These are phyloP conservation scores for Diorhabda elongata DNA, from an alignment of 1,140 invertebrate species.

Conservation along the genomic window DNA sequence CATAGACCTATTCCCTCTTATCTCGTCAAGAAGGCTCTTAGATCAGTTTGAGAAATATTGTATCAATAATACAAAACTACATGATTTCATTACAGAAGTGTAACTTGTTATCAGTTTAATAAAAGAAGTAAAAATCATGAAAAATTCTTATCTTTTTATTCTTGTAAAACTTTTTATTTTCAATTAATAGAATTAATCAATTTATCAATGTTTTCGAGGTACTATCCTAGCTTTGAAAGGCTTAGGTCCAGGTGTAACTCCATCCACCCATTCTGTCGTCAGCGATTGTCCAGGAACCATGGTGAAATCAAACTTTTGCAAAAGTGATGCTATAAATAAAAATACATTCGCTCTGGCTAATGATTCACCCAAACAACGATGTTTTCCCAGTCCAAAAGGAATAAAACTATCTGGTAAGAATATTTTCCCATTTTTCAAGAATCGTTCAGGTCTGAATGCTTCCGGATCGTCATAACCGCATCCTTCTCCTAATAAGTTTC, in stretches of 20 bases:
- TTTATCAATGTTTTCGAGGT: conserved; percentile 41
- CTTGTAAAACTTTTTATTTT: not conserved
- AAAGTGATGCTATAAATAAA: conserved; percentile 69
- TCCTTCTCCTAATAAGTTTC: conserved; percentile 66
- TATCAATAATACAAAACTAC: too few species aligned
- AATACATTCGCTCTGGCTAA: conserved; percentile 83
- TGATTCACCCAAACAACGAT: conserved; percentile 80
- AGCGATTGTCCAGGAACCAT: conserved; percentile 60
- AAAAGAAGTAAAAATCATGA: too few species aligned
- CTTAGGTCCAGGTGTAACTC: conserved; percentile 67
- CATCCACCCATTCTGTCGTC: conserved; percentile 62
- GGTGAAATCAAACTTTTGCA: conserved; percentile 73
- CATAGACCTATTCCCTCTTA: too few species aligned
- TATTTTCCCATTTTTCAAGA: conserved; percentile 64
- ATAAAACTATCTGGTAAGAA: conserved; percentile 65
- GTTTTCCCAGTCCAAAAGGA: conserved; percentile 77
- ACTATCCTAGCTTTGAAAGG: conserved; percentile 65
- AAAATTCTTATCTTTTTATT: not conserved
- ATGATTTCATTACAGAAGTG: too few species aligned
- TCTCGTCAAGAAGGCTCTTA: too few species aligned
- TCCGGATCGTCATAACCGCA: conserved; percentile 67
- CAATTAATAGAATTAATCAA: not conserved
- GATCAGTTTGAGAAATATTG: too few species aligned
- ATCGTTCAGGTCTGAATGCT: conserved; percentile 73
- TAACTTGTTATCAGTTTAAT: too few species aligned